Evolutionary conservation across 2,888 invertebrate genomes (phyloP).

Genomic region (Synergus itoensis): DNA sequence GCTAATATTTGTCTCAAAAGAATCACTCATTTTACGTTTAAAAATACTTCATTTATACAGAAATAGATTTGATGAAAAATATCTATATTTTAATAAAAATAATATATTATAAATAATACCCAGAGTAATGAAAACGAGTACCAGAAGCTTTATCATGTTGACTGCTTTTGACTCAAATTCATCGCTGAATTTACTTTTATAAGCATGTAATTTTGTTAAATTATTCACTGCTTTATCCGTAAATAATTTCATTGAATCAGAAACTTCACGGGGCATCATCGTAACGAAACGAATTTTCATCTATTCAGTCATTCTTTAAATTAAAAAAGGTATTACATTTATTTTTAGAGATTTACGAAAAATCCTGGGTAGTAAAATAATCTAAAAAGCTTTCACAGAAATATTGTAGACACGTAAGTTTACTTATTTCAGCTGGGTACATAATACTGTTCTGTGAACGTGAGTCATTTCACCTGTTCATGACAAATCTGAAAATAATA

Average conservation of each 20-base stretch:
- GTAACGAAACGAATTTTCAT: slow-evolving; percentile 4
- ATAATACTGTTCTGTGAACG: not conserved
- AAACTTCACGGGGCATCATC: not conserved
- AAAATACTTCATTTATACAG: not conserved
- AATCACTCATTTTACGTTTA: not conserved
- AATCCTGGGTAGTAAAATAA: not conserved
- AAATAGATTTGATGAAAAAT: not conserved
- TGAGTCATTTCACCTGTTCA: not conserved
- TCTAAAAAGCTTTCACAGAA: not conserved
- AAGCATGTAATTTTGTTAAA: slow-evolving; percentile 1
- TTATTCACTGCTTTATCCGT: slow-evolving; percentile 20
- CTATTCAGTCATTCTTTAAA: slow-evolving; percentile 14
- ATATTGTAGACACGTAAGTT: not conserved
- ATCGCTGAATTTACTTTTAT: not conserved
- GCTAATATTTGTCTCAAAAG: not conserved
- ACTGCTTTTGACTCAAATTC: not conserved
- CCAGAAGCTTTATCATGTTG: not conserved
- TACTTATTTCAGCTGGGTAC: not conserved
- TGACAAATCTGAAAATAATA: not conserved
- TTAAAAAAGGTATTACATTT: not conserved
- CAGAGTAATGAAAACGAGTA: slow-evolving; percentile 2
- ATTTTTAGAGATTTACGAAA: not conserved
- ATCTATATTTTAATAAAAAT: not conserved
- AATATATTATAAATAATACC: not conserved
- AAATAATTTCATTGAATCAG: not conserved